A percentile compares a stretch with the other conserved stretches of the same genome.
phyloP scores from a whole-genome alignment of 2,888 invertebrate genomes.

The Drosophila hamatofila region DNA sequence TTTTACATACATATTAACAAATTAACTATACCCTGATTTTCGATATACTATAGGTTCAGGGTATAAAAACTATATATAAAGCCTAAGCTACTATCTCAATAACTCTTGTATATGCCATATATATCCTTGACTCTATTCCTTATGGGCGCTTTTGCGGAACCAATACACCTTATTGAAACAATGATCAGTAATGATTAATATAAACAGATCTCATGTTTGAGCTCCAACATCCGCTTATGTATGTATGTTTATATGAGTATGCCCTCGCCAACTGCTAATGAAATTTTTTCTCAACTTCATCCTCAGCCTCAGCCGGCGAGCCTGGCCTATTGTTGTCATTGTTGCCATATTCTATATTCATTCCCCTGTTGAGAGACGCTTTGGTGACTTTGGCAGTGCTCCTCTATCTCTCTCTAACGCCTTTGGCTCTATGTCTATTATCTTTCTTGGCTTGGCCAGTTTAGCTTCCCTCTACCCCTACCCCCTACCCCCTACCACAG shows the following conservation, averaged over 20 bases:
- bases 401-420: background rate
- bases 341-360: slow-evolving; percentile 49
- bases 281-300: slow-evolving; percentile 27
- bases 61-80: too few species aligned
- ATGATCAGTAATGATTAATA: slow-evolving; percentile 2
- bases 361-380: slow-evolving; percentile 15
- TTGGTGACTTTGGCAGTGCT: slow-evolving; percentile 26
- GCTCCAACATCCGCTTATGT: background rate
- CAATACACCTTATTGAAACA: background rate
- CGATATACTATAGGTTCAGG: too few species aligned
- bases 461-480: slow-evolving; percentile 6
- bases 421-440: slow-evolving; percentile 31
- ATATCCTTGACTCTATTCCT: too few species aligned
- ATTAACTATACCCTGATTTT: too few species aligned
- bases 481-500: background rate
- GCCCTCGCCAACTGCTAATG: slow-evolving; percentile 15
- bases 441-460: slow-evolving; percentile 37
- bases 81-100: too few species aligned
- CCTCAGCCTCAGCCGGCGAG: slow-evolving; percentile 14
- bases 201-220: slow-evolving; percentile 6
- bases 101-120: too few species aligned
- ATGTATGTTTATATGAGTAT: background rate
- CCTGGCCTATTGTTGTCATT: slow-evolving; percentile 66
- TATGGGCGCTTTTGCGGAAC: too few species aligned
- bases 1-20: too few species aligned